Base-by-base conservation (phyloP, 2,113 vertebrate species). In the Periophthalmus modestus region DNA sequence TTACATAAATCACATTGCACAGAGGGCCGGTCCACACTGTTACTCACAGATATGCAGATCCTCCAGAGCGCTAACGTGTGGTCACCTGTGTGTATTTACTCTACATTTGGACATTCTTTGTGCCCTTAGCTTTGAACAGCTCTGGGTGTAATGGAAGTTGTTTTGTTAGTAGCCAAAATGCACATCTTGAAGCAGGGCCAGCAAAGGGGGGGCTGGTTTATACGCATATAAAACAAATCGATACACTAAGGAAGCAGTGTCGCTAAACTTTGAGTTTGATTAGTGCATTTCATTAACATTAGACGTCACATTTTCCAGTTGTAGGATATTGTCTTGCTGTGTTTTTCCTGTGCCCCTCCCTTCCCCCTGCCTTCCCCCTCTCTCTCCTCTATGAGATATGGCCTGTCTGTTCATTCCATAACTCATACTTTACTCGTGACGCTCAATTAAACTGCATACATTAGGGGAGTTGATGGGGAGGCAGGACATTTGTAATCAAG, bases 371-470 rank as follows among this genome's bases (percentile, higher is more conserved):
- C 28, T 3, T 3, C 3, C 3, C 73, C 66, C 48, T 47, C 58
- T 69, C 58, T 72, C 73, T 72, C 73, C 80, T 89, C 75, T 63
- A 75, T 85, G 87, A 91, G 87, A 87, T 92, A 91, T 89, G 88
- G 80, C 79, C 82, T 89, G 85, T 91, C 87, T 85, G 72, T 82
- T 82, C 65, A 83, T 92, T 92, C 89, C 88, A 90, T 92, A 94
- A 93, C 87, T 93, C 92, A 91, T 83, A 89, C 89, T 88, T 90
- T 91, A 84, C 88, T 84, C 69, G 82, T 85, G 90, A 91, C 69
- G 91, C 90, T 92, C 91, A 94, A 93, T 93, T 94, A 94, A 92
- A 93, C 89, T 85, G 92, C 91, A 93, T 94, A 93, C 86, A 93
- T 94, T 93, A 93, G 80, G 57, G 77, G 80, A 79, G 82, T 84